Evolutionary conservation across 2,888 invertebrate genomes (phyloP).

Genomic region (Apodemia hepburni): DNA sequence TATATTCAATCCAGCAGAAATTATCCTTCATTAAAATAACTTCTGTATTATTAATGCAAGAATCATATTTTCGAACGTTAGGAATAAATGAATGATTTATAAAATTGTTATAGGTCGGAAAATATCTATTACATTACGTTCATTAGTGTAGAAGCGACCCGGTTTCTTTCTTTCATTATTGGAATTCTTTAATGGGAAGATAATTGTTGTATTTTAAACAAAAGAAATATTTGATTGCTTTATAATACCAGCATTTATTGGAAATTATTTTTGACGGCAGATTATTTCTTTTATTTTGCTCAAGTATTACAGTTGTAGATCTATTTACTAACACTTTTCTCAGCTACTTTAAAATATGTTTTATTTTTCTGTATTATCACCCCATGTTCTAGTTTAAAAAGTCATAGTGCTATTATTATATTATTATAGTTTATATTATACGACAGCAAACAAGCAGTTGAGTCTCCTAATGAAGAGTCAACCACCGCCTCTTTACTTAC

Average conservation of each 20-base stretch:
- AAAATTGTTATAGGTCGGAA: conserved; percentile 60
- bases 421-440: no score
- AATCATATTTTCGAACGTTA: conserved; percentile 33
- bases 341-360: no score
- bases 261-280: no score
- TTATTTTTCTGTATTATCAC: no score
- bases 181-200: conserved; percentile 63
- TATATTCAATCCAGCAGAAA: conserved; percentile 15
- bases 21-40: conserved; percentile 17
- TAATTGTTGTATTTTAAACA: background rate
- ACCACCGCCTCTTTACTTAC: no score
- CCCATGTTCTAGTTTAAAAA: no score
- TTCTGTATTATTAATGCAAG: conserved; percentile 22
- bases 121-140: conserved; percentile 75
- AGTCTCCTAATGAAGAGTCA: no score
- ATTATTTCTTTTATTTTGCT: no score
- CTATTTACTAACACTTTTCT: no score
- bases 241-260: background rate
- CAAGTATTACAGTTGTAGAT: no score
- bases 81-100: conserved; percentile 47
- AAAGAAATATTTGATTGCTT: background rate
- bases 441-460: no score
- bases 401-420: no score
- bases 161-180: conserved; percentile 63
- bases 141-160: conserved; percentile 66